phyloP scores from a whole-genome alignment of 2,888 invertebrate genomes.

The Eupithecia tripunctaria region DNA sequence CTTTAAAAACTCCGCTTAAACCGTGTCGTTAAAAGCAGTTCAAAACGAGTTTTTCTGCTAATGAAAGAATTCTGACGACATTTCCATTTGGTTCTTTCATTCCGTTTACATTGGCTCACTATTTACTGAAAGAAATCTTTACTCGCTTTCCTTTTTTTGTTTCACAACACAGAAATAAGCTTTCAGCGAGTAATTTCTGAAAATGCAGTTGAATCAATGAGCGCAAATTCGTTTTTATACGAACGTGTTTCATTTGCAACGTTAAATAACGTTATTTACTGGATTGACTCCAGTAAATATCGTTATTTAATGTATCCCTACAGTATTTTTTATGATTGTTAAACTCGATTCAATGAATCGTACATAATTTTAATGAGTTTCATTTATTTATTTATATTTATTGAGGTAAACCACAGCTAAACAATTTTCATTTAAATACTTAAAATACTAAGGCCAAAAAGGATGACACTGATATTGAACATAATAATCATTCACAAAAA shows the following conservation, averaged over 20 bases:
- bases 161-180: constrained; percentile 8
- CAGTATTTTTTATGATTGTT: not conserved
- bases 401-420: too few species aligned
- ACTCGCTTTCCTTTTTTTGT: not conserved
- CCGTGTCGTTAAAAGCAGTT: constrained; percentile 35
- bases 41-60: constrained; percentile 36
- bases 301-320: not conserved
- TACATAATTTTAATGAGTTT: not conserved
- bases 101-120: constrained; percentile 29
- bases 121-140: constrained; percentile 33
- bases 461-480: too few species aligned
- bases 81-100: constrained; percentile 25
- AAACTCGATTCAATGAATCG: not conserved
- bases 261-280: not conserved
- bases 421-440: too few species aligned
- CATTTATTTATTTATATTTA: too few species aligned
- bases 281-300: too few species aligned
- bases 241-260: constrained; percentile 1
- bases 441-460: too few species aligned
- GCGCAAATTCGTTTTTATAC: not conserved
- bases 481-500: not conserved
- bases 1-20: constrained; percentile 33
- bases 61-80: constrained; percentile 35
- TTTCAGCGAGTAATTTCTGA: not conserved
- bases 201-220: constrained; percentile 10